A percentile compares a stretch with the other conserved stretches of the same genome.
Conservation (phyloP, 2,797 vertebrate genomes). For the Salmo trutta region DNA sequence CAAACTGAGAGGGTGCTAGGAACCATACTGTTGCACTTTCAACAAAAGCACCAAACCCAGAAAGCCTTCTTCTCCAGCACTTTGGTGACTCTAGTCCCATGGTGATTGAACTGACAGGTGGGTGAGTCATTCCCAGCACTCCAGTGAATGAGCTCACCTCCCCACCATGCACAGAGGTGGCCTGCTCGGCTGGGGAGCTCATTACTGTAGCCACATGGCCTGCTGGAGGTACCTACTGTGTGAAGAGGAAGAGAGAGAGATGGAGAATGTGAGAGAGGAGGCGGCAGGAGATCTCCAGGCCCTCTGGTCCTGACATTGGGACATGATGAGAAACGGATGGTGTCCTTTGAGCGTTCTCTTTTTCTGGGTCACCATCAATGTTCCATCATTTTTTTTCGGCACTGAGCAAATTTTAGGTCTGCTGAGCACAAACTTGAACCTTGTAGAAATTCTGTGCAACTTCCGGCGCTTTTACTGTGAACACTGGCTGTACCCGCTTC, state of each 20-base stretch:
- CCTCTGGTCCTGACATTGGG: neutral
- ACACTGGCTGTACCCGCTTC: too few species aligned
- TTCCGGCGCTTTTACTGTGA: too few species aligned
- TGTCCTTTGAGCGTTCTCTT: constrained; percentile 10
- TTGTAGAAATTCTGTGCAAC: too few species aligned
- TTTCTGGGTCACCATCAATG: constrained; percentile 17
- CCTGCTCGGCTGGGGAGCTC: constrained; percentile 10
- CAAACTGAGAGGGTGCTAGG: neutral
- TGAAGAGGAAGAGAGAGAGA: neutral
- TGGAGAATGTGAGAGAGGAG: neutral
- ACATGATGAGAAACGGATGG: constrained; percentile 1
- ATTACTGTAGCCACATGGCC: neutral
- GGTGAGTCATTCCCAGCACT: neutral
- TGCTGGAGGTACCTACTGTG: too few species aligned
- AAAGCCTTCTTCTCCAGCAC: neutral
- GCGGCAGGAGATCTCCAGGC: constrained; percentile 2
- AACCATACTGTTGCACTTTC: neutral
- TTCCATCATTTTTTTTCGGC: too few species aligned
- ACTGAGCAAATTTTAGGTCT: too few species aligned
- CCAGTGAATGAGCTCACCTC: constrained; percentile 3
- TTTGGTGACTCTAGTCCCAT: neutral
- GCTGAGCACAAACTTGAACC: too few species aligned
- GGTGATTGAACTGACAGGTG: neutral
- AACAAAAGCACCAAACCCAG: neutral
- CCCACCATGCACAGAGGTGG: neutral